Base-by-base conservation (phyloP, 2,797 vertebrate species). In the Novumbra hubbsi region DNA sequence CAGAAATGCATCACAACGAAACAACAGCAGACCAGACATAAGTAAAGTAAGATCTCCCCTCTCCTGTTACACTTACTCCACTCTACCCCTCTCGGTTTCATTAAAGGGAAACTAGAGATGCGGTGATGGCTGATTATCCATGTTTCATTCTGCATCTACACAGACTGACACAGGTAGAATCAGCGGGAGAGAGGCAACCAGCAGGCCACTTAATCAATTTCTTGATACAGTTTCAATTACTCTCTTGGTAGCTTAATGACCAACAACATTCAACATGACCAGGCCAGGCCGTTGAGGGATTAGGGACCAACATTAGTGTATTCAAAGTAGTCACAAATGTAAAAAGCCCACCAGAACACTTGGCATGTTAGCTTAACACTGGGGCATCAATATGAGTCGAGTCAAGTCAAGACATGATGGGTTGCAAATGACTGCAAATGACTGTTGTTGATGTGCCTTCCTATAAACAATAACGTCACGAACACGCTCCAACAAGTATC, bases 51-150 rank as follows among this genome's bases (percentile, higher is more conserved):
- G 21, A 21, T 62, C 57, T 52, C 57, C 24, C 57, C 24, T 63
- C 60, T 28, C 60, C 28, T 27, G 28, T 63, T 63, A 15, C 24
- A 63, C 12, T 28, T 15, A 11, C 81, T 65, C 73, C n/a, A 41
- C 34, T 62, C 65, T 45, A 63, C 27, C 32, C 14, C n/a, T 62
- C 60, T 62, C 60, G 14, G 21, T 63, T 72, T 78, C 79, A 77
- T 30, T 68, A 80, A 80, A 77, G 73, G 55, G 83, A 84, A 87
- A 90, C 74, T 65, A 30, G 82, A 87, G 80, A 76, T 73, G 77
- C 27, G 16, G 60, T 5, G 60, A 60, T 48, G 75, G 70, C 24
- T 45, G 68, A 68, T 15, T 19, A 45, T 50, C 75, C 71, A 30
- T 48, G 68, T 69, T 76, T 63, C 27, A 27, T 27, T 14, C 27